A percentile compares a stretch with the other conserved stretches of the same genome.
Conservation (phyloP, 2,888 invertebrate species). For the Plebejus melissa region DNA sequence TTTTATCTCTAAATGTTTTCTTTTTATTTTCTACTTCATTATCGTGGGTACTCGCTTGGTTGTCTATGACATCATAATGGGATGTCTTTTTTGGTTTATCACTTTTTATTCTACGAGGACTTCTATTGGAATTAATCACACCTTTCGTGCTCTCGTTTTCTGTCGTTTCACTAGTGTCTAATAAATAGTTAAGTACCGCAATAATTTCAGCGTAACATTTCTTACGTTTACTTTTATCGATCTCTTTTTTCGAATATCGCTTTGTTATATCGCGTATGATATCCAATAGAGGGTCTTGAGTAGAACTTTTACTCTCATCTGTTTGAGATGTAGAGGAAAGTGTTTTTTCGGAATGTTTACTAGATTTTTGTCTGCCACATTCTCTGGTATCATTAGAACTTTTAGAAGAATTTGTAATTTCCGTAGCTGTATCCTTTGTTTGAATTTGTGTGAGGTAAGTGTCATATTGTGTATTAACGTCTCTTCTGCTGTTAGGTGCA, state of each 20-base stretch:
- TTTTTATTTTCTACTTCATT: conserved; percentile 12
- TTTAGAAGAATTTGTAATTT: conserved; percentile 7
- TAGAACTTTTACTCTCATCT: conserved; percentile 39
- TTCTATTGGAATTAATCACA: neutral
- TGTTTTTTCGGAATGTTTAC: neutral
- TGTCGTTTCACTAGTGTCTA: conserved; percentile 63
- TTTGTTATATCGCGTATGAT: conserved; percentile 65
- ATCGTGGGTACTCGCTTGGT: neutral
- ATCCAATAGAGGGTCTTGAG: conserved; percentile 53
- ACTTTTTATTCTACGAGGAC: neutral
- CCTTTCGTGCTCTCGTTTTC: conserved; percentile 41
- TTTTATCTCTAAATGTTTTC: conserved; percentile 49
- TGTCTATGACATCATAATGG: conserved; percentile 33
- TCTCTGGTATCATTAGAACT: neutral
- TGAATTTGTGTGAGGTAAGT: conserved; percentile 12
- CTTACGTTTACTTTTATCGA: conserved; percentile 55
- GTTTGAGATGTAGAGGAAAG: conserved; percentile 32
- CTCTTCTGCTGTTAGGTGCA: conserved; percentile 25
- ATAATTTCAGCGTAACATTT: conserved; percentile 69
- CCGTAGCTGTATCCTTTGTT: conserved; percentile 22
- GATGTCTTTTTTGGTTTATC: conserved; percentile 30
- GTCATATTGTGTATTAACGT: conserved; percentile 33
- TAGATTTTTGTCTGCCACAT: neutral
- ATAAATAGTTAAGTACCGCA: conserved; percentile 59
- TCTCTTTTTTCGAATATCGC: conserved; percentile 62